Conservation (phyloP, 2,888 invertebrate genomes). For the Griposia aprilina region DNA sequence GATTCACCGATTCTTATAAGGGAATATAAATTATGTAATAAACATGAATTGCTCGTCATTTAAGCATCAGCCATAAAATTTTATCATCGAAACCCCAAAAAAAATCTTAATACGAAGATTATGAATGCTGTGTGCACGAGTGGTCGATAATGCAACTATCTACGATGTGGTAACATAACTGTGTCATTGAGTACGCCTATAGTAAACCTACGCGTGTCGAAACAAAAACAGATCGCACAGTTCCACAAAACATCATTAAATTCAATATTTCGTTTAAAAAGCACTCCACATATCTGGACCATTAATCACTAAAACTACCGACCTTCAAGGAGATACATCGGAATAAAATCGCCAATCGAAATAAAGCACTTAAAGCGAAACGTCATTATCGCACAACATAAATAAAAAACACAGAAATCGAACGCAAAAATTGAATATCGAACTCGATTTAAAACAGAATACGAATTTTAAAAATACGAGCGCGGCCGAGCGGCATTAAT, state of each 20-base stretch:
- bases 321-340: conserved; percentile 89
- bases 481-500: conserved; percentile 89
- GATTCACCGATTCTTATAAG: conserved; percentile 49
- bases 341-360: conserved; percentile 90
- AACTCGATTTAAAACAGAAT: conserved; percentile 90
- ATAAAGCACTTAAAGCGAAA: conserved; percentile 91
- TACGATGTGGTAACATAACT: conserved; percentile 77
- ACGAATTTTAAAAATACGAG: conserved; percentile 90
- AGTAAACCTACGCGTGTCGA: conserved; percentile 79
- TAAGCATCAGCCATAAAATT: conserved; percentile 65
- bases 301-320: conserved; percentile 91
- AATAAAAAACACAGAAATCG: conserved; percentile 89
- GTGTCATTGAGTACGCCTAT: conserved; percentile 80
- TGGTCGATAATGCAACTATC: conserved; percentile 79
- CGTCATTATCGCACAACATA: conserved; percentile 91
- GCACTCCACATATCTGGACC: conserved; percentile 89
- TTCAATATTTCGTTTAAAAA: conserved; percentile 90
- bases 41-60: conserved; percentile 59
- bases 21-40: conserved; percentile 63
- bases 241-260: conserved; percentile 89
- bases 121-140: conserved; percentile 66
- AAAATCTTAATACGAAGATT: conserved; percentile 62
- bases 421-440: conserved; percentile 91
- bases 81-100: conserved; percentile 70
- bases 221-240: conserved; percentile 83